Evolutionary conservation across 2,113 vertebrate species (phyloP).

Genomic region (Mohoua ochrocephala): DNA sequence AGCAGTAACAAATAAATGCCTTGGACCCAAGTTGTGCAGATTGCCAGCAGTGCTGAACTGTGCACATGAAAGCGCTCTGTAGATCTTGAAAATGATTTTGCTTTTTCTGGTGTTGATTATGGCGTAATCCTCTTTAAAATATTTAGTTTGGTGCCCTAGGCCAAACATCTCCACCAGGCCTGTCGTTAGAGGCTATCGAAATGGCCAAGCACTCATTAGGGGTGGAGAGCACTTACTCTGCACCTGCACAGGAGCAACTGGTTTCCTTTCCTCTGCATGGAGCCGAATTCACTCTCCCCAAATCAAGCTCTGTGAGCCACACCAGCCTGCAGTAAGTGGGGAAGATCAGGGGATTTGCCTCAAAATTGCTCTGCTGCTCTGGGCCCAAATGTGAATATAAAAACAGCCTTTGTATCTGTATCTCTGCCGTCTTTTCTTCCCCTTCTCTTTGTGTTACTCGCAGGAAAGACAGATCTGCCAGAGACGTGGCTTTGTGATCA

Average conservation of each 20-base stretch:
- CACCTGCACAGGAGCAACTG: slow-evolving; percentile 28
- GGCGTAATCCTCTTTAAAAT: background rate
- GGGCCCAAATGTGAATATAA: background rate
- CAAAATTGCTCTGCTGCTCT: slow-evolving; percentile 39
- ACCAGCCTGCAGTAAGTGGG: background rate
- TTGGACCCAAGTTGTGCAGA: background rate
- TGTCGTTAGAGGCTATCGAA: background rate
- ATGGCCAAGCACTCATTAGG: background rate
- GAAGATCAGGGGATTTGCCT: slow-evolving; percentile 18
- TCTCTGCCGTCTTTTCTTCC: background rate
- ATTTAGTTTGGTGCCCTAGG: background rate
- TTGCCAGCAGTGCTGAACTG: background rate
- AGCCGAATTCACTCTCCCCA: background rate
- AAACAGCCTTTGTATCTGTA: background rate
- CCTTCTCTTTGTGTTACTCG: background rate
- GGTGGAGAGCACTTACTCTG: slow-evolving; percentile 1
- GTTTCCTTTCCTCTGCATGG: background rate
- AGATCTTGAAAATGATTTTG: background rate
- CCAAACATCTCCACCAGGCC: background rate
- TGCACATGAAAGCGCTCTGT: background rate
- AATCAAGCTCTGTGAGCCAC: background rate
- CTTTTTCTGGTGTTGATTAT: background rate
- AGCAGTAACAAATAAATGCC: background rate
- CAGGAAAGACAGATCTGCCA: background rate
- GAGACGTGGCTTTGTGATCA: background rate